Evolutionary conservation across 2,888 invertebrate genomes (phyloP), one percentile per base, ranked within the genome.

Genomic region (Netelia virgata): DNA sequence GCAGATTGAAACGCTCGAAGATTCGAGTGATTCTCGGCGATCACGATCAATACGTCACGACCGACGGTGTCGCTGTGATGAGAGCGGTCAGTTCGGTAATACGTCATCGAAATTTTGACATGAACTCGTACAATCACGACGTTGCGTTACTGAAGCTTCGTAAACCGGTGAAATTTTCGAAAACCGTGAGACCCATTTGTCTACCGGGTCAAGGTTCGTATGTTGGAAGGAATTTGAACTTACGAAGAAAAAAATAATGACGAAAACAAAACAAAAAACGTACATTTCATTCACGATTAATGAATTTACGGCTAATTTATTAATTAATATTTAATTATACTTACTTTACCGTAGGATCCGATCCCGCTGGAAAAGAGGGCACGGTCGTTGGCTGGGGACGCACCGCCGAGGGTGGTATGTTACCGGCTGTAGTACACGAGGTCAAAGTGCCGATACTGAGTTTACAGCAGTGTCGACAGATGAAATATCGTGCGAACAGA

Each of bases 381-480:
- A 96, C 97, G 0, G 97, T 97, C 8, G 96, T 97, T 9, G 98
- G 98, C 1, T 98, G 98, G 98, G 98, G 98, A 0, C 95, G 97
- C 8, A 97, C 97, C 0, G 95, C 96, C 0, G 98, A 98, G 92
- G 97, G 97, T 2, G 97, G 98, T 0, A 95, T 96, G 91, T 93
- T 98, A 66, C 97, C 97, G 2, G 96, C 96, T 0, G 94, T 97
- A 64, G 96, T 97, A 6, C 97, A 97, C 90, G 97, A 98, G 93
- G 97, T 97, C 0, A 95, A 96, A 88, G 97, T 98, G 59, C 98
- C 98, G 0, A 97, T 98, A 86, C 94, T 97, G 87, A 96, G 97
- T 3, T 95, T 97, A 73, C 94, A 95, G 1, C 97, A 98, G 92
- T 98, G 98, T 91, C 94, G 97, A 55, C 96, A 96, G 70, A 97